Conservation (phyloP, 2,888 invertebrate genomes). For the Drosophila peninsularis region DNA sequence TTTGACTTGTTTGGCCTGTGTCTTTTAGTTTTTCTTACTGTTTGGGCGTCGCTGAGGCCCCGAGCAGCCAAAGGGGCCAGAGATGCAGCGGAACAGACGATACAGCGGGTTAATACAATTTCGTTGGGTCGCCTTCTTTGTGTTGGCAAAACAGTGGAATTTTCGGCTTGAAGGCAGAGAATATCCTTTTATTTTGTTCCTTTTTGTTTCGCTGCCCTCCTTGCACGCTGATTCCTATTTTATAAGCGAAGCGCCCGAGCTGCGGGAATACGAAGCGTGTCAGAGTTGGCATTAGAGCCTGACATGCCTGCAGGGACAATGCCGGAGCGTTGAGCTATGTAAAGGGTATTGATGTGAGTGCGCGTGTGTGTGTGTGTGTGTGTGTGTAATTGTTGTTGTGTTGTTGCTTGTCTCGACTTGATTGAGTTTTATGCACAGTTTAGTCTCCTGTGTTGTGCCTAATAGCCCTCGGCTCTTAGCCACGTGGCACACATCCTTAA, state of each 20-base stretch:
- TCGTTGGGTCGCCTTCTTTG: constrained; percentile 29
- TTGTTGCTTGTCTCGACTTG: constrained; percentile 67
- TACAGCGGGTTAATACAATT: constrained; percentile 32
- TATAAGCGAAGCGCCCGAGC: constrained; percentile 39
- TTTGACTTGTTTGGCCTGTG: constrained; percentile 60
- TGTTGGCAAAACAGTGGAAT: constrained; percentile 62
- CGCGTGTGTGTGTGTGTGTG: constrained; percentile 26
- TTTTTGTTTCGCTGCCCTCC: constrained; percentile 40
- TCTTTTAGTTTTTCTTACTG: constrained; percentile 10
- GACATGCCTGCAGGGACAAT: constrained; percentile 80
- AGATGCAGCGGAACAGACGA: constrained; percentile 44
- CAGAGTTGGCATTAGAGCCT: constrained; percentile 81
- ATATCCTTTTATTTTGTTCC: constrained; percentile 14
- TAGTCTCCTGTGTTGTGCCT: constrained; percentile 60
- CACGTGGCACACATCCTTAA: constrained; percentile 76
- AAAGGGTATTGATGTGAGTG: constrained; percentile 65
- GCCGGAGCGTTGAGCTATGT: constrained; percentile 60
- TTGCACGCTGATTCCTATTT: constrained; percentile 56
- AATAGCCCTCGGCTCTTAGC: constrained; percentile 66
- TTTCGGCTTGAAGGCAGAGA: constrained; percentile 31
- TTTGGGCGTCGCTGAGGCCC: constrained; percentile 55
- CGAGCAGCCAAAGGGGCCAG: constrained; percentile 66
- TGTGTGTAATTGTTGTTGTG: constrained; percentile 29
- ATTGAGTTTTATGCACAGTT: constrained; percentile 80
- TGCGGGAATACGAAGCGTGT: constrained; percentile 69